Percentiles rank a stretch among this genome's conserved stretches.
phyloP scores from a whole-genome alignment of 92 coral and sea anemone genomes.

The Anthopleura xanthogrammica region DNA sequence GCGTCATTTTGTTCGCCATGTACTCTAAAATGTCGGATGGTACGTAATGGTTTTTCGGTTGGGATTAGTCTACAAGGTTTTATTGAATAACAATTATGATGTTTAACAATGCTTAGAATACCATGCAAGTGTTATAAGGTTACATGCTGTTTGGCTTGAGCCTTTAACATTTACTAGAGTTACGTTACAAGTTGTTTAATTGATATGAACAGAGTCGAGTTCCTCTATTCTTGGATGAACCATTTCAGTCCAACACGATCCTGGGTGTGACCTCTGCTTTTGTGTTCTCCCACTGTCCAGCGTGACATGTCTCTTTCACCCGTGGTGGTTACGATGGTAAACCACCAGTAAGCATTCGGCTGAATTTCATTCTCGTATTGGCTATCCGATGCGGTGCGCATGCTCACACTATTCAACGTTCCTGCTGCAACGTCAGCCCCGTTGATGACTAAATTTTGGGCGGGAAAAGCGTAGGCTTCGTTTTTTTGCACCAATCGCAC shows the following conservation, averaged over 20 bases:
- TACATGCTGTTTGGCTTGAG: too few relatives aligned
- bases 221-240: slow-evolving; percentile 52
- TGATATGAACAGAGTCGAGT: too few relatives aligned
- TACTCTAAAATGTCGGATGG: too few relatives aligned
- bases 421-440: slow-evolving; percentile 68
- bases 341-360: slow-evolving; percentile 87
- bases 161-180: too few relatives aligned
- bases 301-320: slow-evolving; percentile 82
- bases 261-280: slow-evolving; percentile 54
- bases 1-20: too few relatives aligned
- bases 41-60: too few relatives aligned
- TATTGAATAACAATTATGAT: too few relatives aligned
- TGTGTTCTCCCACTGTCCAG: slow-evolving; percentile 73
- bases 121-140: too few relatives aligned
- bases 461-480: slow-evolving; percentile 67
- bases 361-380: slow-evolving; percentile 55
- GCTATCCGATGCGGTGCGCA: slow-evolving; percentile 39
- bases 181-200: too few relatives aligned
- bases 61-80: too few relatives aligned
- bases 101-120: too few relatives aligned
- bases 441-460: slow-evolving; percentile 59
- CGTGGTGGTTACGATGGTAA: slow-evolving; percentile 65
- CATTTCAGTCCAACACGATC: slow-evolving; percentile 67
- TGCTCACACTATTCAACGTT: slow-evolving; percentile 69
- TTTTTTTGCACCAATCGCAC: slow-evolving; percentile 62